phyloP scores from a whole-genome alignment of 64 coral and sea anemone species.

The Dendrophyllia cribrosa region DNA sequence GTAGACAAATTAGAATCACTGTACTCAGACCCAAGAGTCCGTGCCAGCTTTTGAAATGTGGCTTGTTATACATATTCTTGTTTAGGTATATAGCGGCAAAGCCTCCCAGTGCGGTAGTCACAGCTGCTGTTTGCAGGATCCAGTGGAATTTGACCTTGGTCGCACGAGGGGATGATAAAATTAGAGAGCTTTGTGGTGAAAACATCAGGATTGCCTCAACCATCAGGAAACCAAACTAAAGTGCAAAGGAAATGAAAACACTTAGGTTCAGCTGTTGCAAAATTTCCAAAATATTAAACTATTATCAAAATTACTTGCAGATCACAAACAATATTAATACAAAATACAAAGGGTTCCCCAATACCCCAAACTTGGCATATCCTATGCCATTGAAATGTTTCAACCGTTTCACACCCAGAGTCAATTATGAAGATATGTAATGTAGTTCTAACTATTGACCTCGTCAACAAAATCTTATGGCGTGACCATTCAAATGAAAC shows the following conservation, averaged over 20 bases:
- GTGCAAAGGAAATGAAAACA: neutral
- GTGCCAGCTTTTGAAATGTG: constrained; percentile 93
- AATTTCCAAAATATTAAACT: neutral
- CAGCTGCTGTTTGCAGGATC: constrained; percentile 74
- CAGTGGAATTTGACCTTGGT: constrained; percentile 87
- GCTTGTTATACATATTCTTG: constrained; percentile 82
- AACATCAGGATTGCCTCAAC: constrained; percentile 96
- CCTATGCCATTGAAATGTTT: too few relatives aligned
- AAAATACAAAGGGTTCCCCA: too few relatives aligned
- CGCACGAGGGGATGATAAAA: constrained; percentile 60
- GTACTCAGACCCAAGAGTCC: constrained; percentile 72
- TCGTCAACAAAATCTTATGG: too few relatives aligned
- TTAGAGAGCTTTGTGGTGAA: constrained; percentile 85
- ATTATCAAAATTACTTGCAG: neutral
- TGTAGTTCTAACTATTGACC: too few relatives aligned
- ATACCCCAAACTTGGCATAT: too few relatives aligned
- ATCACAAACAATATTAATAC: too few relatives aligned
- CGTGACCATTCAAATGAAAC: too few relatives aligned
- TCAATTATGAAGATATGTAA: too few relatives aligned
- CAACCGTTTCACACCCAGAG: too few relatives aligned
- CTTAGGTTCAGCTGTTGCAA: neutral
- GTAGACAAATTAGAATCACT: constrained; percentile 77
- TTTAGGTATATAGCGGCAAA: constrained; percentile 86
- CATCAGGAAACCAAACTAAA: constrained; percentile 95
- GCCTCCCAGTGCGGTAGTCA: constrained; percentile 62